These are phyloP conservation scores for Calonectris borealis DNA, from an alignment of 2,113 vertebrate species.

Conservation along the genomic window DNA sequence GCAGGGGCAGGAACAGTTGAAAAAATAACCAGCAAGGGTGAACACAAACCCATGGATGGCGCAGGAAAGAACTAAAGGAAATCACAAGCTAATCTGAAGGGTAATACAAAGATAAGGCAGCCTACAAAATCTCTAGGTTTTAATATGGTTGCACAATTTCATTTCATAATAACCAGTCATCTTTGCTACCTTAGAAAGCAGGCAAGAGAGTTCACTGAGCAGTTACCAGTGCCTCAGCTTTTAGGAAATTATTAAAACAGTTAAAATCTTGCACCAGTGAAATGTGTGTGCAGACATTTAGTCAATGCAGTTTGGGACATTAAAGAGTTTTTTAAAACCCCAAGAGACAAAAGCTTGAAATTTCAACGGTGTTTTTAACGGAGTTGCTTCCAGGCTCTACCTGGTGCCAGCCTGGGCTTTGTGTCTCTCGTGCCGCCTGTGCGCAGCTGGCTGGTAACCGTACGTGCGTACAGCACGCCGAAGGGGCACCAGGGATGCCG, in stretches of 20 bases:
- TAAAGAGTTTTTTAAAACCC: background rate
- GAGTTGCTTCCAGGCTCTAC: background rate
- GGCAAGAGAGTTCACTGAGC: background rate
- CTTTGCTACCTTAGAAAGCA: background rate
- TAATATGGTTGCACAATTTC: background rate
- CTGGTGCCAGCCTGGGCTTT: background rate
- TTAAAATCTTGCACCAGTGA: background rate
- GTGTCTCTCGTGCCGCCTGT: background rate
- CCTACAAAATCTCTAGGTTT: background rate
- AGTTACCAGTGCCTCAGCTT: background rate
- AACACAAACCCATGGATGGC: background rate
- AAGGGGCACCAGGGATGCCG: background rate
- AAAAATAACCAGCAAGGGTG: background rate
- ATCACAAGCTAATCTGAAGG: background rate
- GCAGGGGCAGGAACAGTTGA: background rate
- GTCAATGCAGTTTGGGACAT: background rate
- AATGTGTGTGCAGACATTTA: background rate
- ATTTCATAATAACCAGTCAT: conserved; percentile 1
- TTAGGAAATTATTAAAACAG: background rate
- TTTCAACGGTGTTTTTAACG: background rate
- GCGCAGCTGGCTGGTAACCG: background rate
- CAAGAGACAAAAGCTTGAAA: background rate
- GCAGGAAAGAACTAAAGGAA: background rate
- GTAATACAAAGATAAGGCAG: background rate
- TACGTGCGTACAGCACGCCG: fast-evolving